Percentiles rank a stretch among this genome's conserved stretches.
Conservation (phyloP, 2,113 vertebrate genomes). For the Lipophrys pholis region DNA sequence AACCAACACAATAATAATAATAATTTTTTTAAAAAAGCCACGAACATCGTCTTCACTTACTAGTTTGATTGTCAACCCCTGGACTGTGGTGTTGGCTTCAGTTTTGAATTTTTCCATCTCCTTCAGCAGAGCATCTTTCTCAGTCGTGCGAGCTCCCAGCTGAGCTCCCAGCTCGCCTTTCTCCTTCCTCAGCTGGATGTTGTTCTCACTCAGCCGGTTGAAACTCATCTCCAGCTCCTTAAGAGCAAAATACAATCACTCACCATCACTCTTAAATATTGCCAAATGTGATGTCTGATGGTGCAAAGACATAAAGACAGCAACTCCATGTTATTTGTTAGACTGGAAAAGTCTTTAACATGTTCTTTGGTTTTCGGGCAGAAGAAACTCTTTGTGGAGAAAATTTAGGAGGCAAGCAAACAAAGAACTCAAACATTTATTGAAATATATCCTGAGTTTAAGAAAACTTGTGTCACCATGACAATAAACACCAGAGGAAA, state of each 20-base stretch:
- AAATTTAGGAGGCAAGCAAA: too few relatives aligned
- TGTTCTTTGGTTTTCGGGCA: too few relatives aligned
- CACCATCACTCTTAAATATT: not conserved
- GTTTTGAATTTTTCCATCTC: slow-evolving; percentile 63
- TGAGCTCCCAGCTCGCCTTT: slow-evolving; percentile 75
- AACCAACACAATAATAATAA: too few relatives aligned
- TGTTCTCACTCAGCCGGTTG: slow-evolving; percentile 72
- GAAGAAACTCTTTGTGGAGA: too few relatives aligned
- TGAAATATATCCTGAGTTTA: too few relatives aligned
- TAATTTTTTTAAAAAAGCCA: too few relatives aligned
- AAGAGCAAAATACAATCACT: slow-evolving; percentile 41
- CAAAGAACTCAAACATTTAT: too few relatives aligned
- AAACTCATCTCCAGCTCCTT: slow-evolving; percentile 81
- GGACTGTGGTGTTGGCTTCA: slow-evolving; percentile 48
- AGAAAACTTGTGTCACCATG: too few relatives aligned
- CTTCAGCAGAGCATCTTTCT: slow-evolving; percentile 70
- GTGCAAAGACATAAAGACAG: not conserved
- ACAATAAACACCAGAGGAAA: not conserved
- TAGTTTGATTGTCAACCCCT: not conserved
- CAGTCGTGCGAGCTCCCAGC: slow-evolving; percentile 70
- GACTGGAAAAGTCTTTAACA: too few relatives aligned
- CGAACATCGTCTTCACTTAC: slow-evolving; percentile 75
- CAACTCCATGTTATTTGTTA: not conserved
- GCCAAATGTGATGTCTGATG: fast-evolving
- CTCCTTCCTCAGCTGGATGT: slow-evolving; percentile 60